These are phyloP conservation scores for Hyperoodon ampullatus DNA, from an alignment of 2,113 vertebrate species.

Conservation along the genomic window DNA sequence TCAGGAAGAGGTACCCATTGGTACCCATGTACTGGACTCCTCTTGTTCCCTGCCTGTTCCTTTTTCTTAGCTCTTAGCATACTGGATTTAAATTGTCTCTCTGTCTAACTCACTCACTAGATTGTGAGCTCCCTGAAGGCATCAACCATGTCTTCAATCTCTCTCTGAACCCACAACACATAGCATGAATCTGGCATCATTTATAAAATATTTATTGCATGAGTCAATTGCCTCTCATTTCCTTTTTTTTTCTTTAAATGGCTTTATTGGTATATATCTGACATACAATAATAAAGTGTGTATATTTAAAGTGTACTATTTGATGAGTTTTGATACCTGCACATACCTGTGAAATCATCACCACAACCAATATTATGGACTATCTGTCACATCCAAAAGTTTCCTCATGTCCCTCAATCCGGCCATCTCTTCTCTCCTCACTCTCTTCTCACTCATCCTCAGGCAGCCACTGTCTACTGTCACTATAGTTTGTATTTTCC, in stretches of 20 bases:
- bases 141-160: background rate
- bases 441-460: background rate
- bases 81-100: background rate
- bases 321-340: background rate
- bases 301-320: background rate
- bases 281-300: background rate
- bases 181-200: background rate
- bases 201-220: background rate
- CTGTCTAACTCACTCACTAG: background rate
- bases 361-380: background rate
- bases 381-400: background rate
- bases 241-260: background rate
- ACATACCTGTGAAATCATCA: background rate
- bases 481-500: background rate
- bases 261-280: background rate
- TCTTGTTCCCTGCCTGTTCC: background rate
- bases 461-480: background rate
- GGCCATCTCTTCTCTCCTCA: background rate
- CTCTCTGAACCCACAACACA: background rate
- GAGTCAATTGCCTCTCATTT: background rate
- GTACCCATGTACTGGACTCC: background rate
- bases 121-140: background rate
- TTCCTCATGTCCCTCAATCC: background rate
- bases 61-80: background rate
- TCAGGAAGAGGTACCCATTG: background rate